Evolutionary conservation across 1,140 invertebrate genomes (phyloP), one percentile per base, ranked within the genome.

Genomic region (Lordiphosa mommai): DNA sequence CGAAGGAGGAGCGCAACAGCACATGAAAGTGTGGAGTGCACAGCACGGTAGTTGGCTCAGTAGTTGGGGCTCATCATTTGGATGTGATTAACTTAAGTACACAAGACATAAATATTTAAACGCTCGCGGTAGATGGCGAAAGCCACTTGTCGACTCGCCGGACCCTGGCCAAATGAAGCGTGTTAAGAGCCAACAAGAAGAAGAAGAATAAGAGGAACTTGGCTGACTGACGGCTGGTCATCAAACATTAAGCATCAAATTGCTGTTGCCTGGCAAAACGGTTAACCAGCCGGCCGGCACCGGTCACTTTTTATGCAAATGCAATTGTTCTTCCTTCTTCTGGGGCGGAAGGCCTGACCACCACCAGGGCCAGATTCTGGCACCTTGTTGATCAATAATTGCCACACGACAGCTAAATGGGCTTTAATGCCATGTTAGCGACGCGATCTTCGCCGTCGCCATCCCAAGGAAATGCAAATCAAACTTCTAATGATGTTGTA

Each of bases 331-430:
- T 44, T n/a, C 12, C 20, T 44, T 16, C 14, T 16, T 40, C n/a
- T 33, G n/a, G n/a, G 6, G 33, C 36, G 14, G 36, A 17, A 17
- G 38, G 9, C 38, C 23, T 20, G 16, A 20, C 38, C 16, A 16
- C 23, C 30, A n/a, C 23, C 59, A 48, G 46, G 50, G 72, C 51
- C 46, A 66, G 68, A 73, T 84, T 84, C 67, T 87, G 72, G 85
- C 85, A 87, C 85, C 85, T 87, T 87, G 85, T 87, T 87, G 77
- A 87, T 87, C 85, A 87, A 87, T 87, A 87, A 87, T 87, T 87
- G 85, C 85, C 71, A 85, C 71, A 85, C 76, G 77, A 84, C 85
- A 74, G 79, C 85, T 87, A 87, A 87, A 87, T 87, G 85, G 73
- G 55, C 85, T 79, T 76, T 87, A 87, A 87, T 87, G 85, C 72